Evolutionary conservation across 2,888 invertebrate genomes (phyloP), one percentile per base, ranked within the genome.

Genomic region (Meiosimyza decipiens): DNA sequence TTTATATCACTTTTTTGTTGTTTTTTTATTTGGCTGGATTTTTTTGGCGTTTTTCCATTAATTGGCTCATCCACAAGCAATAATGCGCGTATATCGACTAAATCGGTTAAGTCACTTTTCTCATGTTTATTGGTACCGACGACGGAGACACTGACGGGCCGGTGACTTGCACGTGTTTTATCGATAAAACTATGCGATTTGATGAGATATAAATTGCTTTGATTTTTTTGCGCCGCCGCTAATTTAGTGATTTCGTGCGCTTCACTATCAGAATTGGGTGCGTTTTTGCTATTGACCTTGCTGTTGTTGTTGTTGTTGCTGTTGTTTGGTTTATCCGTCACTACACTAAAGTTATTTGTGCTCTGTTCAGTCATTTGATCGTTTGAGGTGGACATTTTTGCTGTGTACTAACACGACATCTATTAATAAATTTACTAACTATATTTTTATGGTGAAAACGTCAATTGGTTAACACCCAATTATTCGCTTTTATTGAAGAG

Each of bases 171-270:
- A 51, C 66, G 71, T 54, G 74, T 66, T 65, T 75, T 76, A 69
- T 79, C 78, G 13, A 75, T 77, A 66, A 79, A 79, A 15, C 78
- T 78, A 69, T 78, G 73, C n/a, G 79, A 78, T 71, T 79, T 79
- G 49, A 79, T 77, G 40, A 78, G 72, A 74, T 67, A 79, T 51
- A 78, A 74, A 73, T 76, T 79, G 22, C 78, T 77, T 69, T 74
- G 74, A 71, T 78, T 78, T 67, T 78, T 78, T 57, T 75, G 57
- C 7, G 64, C 74, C n/a, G 47, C 74, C 22, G 47, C 73, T 9
- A 72, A 18, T 22, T 16, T 52, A n/a, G 50, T 18, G 52, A 71
- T 68, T 59, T 73, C 74, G 50, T 51, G 63, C 49, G 75, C 50
- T 69, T 77, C 75, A 28, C 74, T 72, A 64, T 77, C 77, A 40